Evolutionary conservation across 1,140 invertebrate genomes (phyloP).

Genomic region (Eumaeus atala): DNA sequence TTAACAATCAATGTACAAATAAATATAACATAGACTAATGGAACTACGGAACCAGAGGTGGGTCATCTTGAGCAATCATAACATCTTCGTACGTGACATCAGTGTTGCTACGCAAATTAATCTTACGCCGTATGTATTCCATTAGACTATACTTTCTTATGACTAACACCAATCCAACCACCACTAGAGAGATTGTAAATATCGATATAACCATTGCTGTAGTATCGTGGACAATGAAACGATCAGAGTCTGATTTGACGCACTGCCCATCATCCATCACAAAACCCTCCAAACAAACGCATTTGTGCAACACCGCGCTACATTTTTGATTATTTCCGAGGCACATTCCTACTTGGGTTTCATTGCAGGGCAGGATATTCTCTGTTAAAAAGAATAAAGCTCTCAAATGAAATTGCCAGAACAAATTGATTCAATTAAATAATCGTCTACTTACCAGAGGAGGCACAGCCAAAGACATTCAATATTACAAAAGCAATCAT

Average conservation of each 20-base stretch:
- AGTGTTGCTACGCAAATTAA: slow-evolving; percentile 53
- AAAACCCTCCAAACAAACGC: slow-evolving; percentile 47
- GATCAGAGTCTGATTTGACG: slow-evolving; percentile 25
- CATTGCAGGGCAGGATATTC: slow-evolving; percentile 63
- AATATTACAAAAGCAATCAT: slow-evolving; percentile 43
- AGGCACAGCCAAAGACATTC: slow-evolving; percentile 45
- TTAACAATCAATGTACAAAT: slow-evolving; percentile 19
- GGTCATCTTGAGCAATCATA: slow-evolving; percentile 72
- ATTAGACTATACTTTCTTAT: slow-evolving; percentile 67
- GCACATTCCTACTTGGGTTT: slow-evolving; percentile 34
- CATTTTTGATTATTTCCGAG: slow-evolving; percentile 45
- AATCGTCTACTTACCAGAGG: slow-evolving; percentile 65
- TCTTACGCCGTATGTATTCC: slow-evolving; percentile 60
- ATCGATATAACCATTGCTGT: slow-evolving; percentile 51
- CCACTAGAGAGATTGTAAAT: slow-evolving; percentile 56
- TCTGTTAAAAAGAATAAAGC: slow-evolving; percentile 69
- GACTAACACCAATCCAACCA: slow-evolving; percentile 56
- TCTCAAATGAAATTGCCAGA: slow-evolving; percentile 44
- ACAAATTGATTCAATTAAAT: slow-evolving; percentile 72
- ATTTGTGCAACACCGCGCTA: slow-evolving; percentile 33
- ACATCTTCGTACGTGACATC: slow-evolving; percentile 71
- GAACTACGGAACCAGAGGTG: slow-evolving; percentile 58
- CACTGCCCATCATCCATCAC: slow-evolving; percentile 39
- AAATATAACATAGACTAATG: slow-evolving; percentile 7
- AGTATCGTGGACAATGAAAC: slow-evolving; percentile 31